These are phyloP conservation scores for Athalia cordata DNA, from an alignment of 2,888 invertebrate genomes.

Conservation along the genomic window DNA sequence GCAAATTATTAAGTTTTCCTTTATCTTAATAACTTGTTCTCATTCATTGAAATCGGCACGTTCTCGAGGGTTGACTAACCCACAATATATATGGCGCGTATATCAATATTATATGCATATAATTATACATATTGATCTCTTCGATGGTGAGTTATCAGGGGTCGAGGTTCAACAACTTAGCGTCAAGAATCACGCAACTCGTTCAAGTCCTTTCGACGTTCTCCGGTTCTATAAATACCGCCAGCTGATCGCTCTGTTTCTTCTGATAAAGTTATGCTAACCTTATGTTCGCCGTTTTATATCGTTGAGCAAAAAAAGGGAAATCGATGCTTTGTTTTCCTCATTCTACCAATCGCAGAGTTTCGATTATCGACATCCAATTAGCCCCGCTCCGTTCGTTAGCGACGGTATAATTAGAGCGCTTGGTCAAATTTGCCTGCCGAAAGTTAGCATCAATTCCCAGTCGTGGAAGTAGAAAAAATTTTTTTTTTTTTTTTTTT, in stretches of 20 bases:
- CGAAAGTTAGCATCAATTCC: too few species aligned
- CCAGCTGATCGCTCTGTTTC: conserved; percentile 4
- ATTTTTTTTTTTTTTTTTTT: too few species aligned
- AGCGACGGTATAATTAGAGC: too few species aligned
- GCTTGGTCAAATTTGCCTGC: too few species aligned
- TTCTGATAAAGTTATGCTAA: background rate
- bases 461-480: too few species aligned
- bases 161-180: conserved; percentile 26
- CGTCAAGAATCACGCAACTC: conserved; percentile 18
- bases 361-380: too few species aligned
- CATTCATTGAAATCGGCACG: background rate
- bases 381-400: too few species aligned
- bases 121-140: conserved; percentile 1
- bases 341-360: too few species aligned
- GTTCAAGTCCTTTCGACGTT: conserved; percentile 18
- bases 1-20: background rate
- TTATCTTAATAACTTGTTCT: background rate
- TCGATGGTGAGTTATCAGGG: conserved; percentile 9
- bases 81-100: background rate
- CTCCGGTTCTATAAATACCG: conserved; percentile 11
- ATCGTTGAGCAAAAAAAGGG: too few species aligned
- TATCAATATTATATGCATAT: conserved; percentile 1
- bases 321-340: too few species aligned
- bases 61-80: conserved; percentile 22
- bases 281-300: too few species aligned